These are phyloP conservation scores for Chrosomus eos DNA, from an alignment of 2,797 vertebrate species.

Conservation along the genomic window DNA sequence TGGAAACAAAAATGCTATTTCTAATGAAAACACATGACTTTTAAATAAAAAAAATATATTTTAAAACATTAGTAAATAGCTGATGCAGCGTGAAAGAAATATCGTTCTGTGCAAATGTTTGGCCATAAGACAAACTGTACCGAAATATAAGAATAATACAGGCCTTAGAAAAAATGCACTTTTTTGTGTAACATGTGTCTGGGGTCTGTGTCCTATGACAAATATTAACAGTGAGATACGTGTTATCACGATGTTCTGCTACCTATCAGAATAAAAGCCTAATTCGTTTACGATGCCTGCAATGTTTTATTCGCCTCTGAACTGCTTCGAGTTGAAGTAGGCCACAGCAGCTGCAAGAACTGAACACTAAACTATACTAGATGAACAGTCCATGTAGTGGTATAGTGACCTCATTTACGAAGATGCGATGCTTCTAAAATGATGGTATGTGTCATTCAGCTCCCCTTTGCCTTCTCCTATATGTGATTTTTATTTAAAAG, in stretches of 20 bases:
- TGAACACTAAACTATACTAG: conserved; percentile 20
- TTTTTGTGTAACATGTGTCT: background rate
- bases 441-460: background rate
- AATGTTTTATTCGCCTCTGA: background rate
- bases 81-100: background rate
- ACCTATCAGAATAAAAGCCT: background rate
- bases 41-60: background rate
- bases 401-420: conserved; percentile 12
- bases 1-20: background rate
- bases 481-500: background rate
- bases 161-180: background rate
- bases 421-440: background rate
- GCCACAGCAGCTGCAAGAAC: background rate
- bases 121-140: background rate
- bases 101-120: background rate
- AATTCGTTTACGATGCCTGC: background rate
- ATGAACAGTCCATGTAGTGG: background rate
- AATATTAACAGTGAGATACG: background rate
- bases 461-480: background rate
- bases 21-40: background rate
- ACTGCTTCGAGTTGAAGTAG: background rate
- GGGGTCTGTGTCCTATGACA: background rate
- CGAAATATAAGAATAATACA: background rate
- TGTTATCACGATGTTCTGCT: background rate
- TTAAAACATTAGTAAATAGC: background rate